Base-by-base conservation (phyloP, 1,140 invertebrate species). In the Dendrolimus punctatus region DNA sequence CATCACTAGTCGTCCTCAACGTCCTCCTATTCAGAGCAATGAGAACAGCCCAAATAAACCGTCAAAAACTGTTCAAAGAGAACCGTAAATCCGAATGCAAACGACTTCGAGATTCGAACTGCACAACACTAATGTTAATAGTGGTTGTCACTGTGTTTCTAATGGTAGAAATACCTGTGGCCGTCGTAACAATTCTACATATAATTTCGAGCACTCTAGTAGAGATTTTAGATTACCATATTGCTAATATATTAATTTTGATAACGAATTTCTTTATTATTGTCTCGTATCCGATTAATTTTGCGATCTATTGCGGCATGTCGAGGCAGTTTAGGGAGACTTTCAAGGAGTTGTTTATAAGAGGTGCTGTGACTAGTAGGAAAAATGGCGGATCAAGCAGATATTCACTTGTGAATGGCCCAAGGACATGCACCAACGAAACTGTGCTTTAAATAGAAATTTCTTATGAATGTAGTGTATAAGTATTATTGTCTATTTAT, bases 291-390 rank as follows among this genome's bases (percentile, higher is more conserved):
- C 96, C 96, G 0, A 93, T 98, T 53, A 97, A 98, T 83, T 98
- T 98, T 72, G 96, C 95, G 51, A 98, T 98, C 57, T 98, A 98
- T 76, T 98, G 96, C 76, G 95, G 95, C 5, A 98, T 98, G 96
- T 96, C 94, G 47, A 89, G 95, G 36, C 95, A 97, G 74, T 98
- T 98, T 75, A 88, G 96, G 39, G 95, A 97, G 77, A 98, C 96
- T 0, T 98, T 98, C 84, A 96, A 95, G 67, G 93, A 95, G 66
- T 88, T 98, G 4, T 98, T 98, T 67, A 89, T 95, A 5, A 85
- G 91, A 2, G 90, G 91, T 4, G 81, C 89, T 0, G 87, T 87
- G 7, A 87, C 85, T 5, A 87, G 76, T 51, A 90, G 91, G 58
- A 89, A 91, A 66, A 92, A 92, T 60, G 91, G 90, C 37, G 90